Evolutionary conservation across 2,797 vertebrate genomes (phyloP).

Genomic region (Hyperoplus lanceolatus): DNA sequence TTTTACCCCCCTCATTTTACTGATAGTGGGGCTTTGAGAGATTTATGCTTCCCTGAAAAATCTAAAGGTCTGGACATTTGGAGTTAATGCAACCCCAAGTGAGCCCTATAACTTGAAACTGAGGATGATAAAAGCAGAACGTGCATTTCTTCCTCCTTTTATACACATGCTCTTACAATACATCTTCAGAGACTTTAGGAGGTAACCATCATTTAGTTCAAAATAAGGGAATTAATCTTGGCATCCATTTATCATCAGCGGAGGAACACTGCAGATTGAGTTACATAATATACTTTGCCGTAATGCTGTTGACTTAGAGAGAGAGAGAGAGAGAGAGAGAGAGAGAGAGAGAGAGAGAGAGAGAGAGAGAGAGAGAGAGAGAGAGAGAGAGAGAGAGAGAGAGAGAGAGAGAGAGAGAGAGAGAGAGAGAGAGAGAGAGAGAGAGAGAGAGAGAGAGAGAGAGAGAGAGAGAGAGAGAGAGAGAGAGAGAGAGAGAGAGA

Average conservation of each 20-base stretch:
- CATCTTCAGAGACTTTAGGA: conserved; percentile 23
- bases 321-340: conserved; percentile 43
- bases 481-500: conserved; percentile 38
- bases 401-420: conserved; percentile 42
- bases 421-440: conserved; percentile 50
- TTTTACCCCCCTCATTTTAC: conserved; percentile 42
- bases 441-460: conserved; percentile 45
- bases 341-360: conserved; percentile 40
- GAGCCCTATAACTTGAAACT: conserved; percentile 34
- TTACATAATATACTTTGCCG: conserved; percentile 56
- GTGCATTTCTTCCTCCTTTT: conserved; percentile 12
- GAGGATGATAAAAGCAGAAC: conserved; percentile 53
- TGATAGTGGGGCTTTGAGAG: conserved; percentile 59
- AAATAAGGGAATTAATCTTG: conserved; percentile 50
- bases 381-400: conserved; percentile 32
- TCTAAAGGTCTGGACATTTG: conserved; percentile 57
- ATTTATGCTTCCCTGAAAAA: conserved; percentile 70
- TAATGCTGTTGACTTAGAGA: conserved; percentile 59
- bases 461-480: conserved; percentile 50
- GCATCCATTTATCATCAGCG: conserved; percentile 63
- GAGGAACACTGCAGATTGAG: conserved; percentile 51
- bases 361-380: conserved; percentile 34
- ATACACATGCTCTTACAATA: conserved; percentile 23
- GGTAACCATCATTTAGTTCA: conserved; percentile 38
- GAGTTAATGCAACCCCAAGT: conserved; percentile 17